Evolutionary conservation across 2,888 invertebrate species (phyloP).

Genomic region (Crematogaster levior): DNA sequence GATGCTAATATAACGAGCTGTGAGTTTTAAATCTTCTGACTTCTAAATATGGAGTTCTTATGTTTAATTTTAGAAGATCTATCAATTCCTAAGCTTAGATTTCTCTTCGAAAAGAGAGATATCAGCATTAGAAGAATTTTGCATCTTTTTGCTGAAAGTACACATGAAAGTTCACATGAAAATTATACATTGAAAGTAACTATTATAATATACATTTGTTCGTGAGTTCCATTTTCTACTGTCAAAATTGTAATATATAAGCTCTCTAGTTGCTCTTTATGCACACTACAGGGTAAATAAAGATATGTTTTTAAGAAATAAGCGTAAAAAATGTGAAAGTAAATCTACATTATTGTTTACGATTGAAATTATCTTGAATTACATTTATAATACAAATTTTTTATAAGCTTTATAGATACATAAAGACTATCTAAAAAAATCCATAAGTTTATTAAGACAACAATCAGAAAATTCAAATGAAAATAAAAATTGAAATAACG

Average conservation of each 20-base stretch:
- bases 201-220: constrained; percentile 36
- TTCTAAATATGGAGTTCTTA: not conserved
- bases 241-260: constrained; percentile 10
- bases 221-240: constrained; percentile 48
- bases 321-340: not conserved
- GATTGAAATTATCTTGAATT: not conserved
- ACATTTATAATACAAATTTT: not conserved
- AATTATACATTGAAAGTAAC: constrained; percentile 42
- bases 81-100: not conserved
- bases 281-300: constrained; percentile 37
- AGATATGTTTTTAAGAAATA: not conserved
- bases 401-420: not conserved
- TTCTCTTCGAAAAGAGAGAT: not conserved
- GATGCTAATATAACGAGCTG: not conserved
- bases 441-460: not conserved
- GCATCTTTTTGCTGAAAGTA: not conserved
- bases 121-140: not conserved
- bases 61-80: constrained; percentile 1
- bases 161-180: constrained; percentile 31
- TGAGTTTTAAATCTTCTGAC: constrained; percentile 5
- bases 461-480: not conserved
- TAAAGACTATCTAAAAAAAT: not conserved
- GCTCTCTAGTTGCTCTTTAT: constrained; percentile 22
- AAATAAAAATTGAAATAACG: too few species aligned
- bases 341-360: not conserved